Evolutionary conservation across 2,797 vertebrate species (phyloP), one percentile per base, ranked within the genome.

Genomic region (Clarias laeviceps): DNA sequence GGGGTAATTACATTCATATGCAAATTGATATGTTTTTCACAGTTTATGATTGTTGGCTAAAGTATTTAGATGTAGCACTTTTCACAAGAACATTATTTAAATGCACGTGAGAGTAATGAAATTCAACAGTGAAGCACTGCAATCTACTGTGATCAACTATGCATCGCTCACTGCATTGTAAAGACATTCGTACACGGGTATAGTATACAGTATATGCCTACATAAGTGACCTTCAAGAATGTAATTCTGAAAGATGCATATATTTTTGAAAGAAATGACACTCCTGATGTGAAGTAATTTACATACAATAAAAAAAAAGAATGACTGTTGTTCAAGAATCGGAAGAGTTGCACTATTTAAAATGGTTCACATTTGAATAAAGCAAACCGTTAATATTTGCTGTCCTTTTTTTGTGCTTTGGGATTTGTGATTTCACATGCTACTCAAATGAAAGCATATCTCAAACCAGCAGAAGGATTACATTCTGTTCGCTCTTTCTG

Each of bases 401-500:
- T 56, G 40, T 86, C 65, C 65, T 79, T 8, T 79, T 59, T 86
- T 32, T 72, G 15, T 72, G 72, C 81, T 72, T 61, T 54, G 54
- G 34, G 40, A 62, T 73, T 76, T 66, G 69, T 2, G 34, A 68
- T 73, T 82, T 86, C 24, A 59, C 32, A 74, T 85, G 56, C 69
- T 73, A 22, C 61, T 80, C 34, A 22, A 84, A 64, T n/a, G 37
- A 85, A 85, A 85, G 54, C 40, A 62, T 27, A 72, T 83, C 27
- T 57, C 57, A 50, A 57, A 76, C 59, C 82, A 84, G 56, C 86
- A 87, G 82, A 74, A 84, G 77, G 82, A 84, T 74, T 76, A 68
- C 86, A 84, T 87, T 81, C 82, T 84, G 86, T 83, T 87, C 77
- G 37, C 82, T 84, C 65, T 80, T 80, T 76, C 73, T 74, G 86